These are phyloP conservation scores for Eucriotettix oculatus DNA, from an alignment of 2,888 invertebrate genomes.

Conservation along the genomic window DNA sequence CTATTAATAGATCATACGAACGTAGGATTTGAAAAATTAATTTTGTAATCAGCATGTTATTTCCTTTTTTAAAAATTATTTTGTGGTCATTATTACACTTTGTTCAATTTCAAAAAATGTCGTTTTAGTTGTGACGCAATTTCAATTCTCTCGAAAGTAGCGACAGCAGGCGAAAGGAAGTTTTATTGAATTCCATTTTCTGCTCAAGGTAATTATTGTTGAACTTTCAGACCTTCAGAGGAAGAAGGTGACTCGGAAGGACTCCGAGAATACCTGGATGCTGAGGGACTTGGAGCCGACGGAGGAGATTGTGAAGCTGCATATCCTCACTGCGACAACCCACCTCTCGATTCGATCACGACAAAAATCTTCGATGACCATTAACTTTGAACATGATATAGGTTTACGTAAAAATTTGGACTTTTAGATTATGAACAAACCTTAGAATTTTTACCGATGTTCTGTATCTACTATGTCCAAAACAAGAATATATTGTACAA, in stretches of 20 bases:
- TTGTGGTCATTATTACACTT: no score
- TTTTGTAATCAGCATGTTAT: no score
- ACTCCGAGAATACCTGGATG: conserved; percentile 38
- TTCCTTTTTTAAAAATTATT: no score
- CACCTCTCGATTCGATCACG: conserved; percentile 35
- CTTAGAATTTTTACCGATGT: no score
- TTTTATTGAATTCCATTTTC: background rate
- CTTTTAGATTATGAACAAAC: background rate
- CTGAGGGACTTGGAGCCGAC: conserved; percentile 42
- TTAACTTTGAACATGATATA: background rate
- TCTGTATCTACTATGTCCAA: no score
- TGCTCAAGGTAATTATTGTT: background rate
- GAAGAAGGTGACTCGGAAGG: background rate
- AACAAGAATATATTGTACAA: no score
- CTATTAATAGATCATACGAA: no score
- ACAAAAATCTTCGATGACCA: background rate
- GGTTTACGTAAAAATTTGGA: background rate
- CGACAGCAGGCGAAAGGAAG: background rate
- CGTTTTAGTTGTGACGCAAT: no score
- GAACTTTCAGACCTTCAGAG: conserved; percentile 3
- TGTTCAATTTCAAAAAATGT: no score
- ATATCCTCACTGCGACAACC: conserved; percentile 44
- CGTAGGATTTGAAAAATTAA: no score
- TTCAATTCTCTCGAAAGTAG: no score
- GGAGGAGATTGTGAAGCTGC: conserved; percentile 43